Base-by-base conservation (phyloP, 2,888 invertebrate species). In the Eugnorisma glareosa region DNA sequence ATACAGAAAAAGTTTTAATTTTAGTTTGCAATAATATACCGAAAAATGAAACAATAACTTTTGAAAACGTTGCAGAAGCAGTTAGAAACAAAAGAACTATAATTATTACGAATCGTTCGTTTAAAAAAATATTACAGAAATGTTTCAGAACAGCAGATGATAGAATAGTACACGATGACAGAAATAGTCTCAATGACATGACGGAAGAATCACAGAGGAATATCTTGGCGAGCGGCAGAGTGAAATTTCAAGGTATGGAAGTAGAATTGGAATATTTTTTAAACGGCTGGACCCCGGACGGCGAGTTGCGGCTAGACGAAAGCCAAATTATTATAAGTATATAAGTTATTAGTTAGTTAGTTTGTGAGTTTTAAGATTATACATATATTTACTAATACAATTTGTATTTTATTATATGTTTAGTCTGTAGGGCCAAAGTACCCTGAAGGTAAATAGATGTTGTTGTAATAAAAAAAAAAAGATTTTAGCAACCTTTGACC, bases 101-200 rank as follows among this genome's bases (percentile, higher is more conserved):
- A 21, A 21, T 71, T 8, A n/a, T 71, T 13, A 48, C 63, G 11
- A 71, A 40, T 10, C 13, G 18, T 63, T 37, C 37, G n/a, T 40
- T 15, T 40, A 15, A 5, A 15, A 11, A 37, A n/a, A 66, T 18
- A 15, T 24, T 72, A 37, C 21, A 72, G 37, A 3, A 72, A 21
- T 72, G 13, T 40, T 72, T 72, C 66, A 28, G 24, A 28, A 35
- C 18, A 21, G 18, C 8, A 45, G 71, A 71, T 11, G n/a, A 37
- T 40, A n/a, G 7, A 13, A 63, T 63, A 48, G 24, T 31, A 45
- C 3, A 51, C 21, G 37, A 71, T 18, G 45, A 40, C n/a, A 37
- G n/a, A 8, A 48, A n/a, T 28, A 64, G 64, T 64, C 45, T 72
- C 8, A 48, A n/a, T 35, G 72, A 72, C 28, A 66, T 72, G 64